Evolutionary conservation across 2,113 vertebrate species (phyloP), one percentile per base, ranked within the genome.

Genomic region (Dicrurus megarhynchus): DNA sequence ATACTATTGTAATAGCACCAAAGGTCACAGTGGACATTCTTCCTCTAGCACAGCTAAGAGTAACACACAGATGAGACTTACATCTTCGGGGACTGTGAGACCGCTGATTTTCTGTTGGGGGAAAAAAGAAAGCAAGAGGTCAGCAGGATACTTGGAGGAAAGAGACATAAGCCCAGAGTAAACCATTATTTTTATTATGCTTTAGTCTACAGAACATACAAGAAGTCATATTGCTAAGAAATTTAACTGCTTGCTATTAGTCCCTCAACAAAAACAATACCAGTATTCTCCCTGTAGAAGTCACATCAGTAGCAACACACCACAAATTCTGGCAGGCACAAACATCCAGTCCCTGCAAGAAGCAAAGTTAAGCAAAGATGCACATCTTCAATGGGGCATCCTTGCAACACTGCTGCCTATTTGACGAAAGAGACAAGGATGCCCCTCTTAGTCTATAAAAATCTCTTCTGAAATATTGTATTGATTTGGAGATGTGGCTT

Each of bases 51-150:
- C 80, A 93, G 87, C 93, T 92, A 91, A 92, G 77, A 96, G 90
- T 68, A 96, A 94, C 89, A 76, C 1, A 1, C 53, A 89, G 84
- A 95, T 92, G 91, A 93, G 41, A 96, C 97, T 97, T 96, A 97
- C 97, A 97, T 97, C 97, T 96, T 78, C 97, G 93, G 67, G 97
- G 97, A 69, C 97, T 97, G 96, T 97, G 97, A 75, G 96, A 96
- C 64, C 97, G 95, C 83, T 97, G 97, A 30, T 96, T 95, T 91
- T 97, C 97, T 97, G 94, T 94, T 35, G 37, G 42, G 16, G 16
- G 13, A 44, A 55, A 13, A 41, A 71, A 76, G 19, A 86, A 91
- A 87, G 76, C 68, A 93, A 95, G 20, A 74, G 61, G 83, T 96
- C 93, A 96, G 74, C 77, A 89, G 84, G 70, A 78, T 75, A 32